phyloP scores from a whole-genome alignment of 2,888 invertebrate species.

The Polyommatus icarus region DNA sequence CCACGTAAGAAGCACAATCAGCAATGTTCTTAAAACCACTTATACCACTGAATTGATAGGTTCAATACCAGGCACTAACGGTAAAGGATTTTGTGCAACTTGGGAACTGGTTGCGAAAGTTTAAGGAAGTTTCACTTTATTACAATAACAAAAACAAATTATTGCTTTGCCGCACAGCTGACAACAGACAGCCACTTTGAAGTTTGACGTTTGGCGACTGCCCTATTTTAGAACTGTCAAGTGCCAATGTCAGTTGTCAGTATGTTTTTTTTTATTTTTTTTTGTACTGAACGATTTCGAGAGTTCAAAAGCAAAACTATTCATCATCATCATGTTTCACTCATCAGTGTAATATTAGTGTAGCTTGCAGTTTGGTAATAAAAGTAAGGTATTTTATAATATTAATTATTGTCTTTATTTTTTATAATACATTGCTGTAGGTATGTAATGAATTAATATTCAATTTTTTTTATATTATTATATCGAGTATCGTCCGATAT shows the following conservation, averaged over 20 bases:
- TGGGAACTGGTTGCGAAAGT: slow-evolving; percentile 1
- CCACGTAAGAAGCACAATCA: background rate
- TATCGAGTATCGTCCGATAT: background rate
- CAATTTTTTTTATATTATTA: no score
- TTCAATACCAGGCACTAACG: background rate
- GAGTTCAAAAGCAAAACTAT: no score
- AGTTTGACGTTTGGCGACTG: background rate
- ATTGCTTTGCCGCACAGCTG: slow-evolving; percentile 1
- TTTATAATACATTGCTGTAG: background rate
- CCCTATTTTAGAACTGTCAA: background rate
- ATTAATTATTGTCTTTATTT: no score
- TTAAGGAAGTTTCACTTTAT: slow-evolving; percentile 4
- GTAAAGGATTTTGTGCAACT: slow-evolving; percentile 14
- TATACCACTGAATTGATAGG: background rate
- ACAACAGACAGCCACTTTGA: background rate
- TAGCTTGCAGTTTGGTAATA: no score
- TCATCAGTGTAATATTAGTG: no score
- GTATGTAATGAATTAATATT: background rate
- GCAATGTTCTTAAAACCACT: background rate
- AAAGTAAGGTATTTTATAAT: no score
- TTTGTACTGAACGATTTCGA: background rate
- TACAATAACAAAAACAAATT: slow-evolving; percentile 2
- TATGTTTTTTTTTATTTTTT: background rate
- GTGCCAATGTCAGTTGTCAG: background rate
- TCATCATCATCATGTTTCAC: background rate